phyloP scores from a whole-genome alignment of 2,113 vertebrate species.

The Leptobrachium leishanense region DNA sequence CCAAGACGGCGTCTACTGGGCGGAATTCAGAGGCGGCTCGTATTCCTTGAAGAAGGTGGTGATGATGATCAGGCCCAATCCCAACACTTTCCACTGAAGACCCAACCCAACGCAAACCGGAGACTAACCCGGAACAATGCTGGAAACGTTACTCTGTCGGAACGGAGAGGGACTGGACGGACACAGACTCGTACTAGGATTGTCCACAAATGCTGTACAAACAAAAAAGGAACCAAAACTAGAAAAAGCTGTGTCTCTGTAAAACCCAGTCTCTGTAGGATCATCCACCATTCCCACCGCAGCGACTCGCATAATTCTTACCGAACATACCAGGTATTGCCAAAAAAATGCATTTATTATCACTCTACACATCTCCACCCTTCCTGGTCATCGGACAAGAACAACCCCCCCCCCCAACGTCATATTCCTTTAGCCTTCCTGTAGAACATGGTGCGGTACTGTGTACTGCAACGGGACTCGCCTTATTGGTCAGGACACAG shows the following conservation, averaged over 20 bases:
- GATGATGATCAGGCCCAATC: constrained; percentile 98
- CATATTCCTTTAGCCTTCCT: neutral
- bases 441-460: constrained; percentile 7
- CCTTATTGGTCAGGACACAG: constrained; percentile 69
- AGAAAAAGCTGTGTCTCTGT: neutral
- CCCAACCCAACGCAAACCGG: constrained; percentile 8
- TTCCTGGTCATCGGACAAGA: no score
- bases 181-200: neutral
- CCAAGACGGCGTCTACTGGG: constrained; percentile 97
- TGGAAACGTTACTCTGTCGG: neutral
- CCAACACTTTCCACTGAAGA: constrained; percentile 91
- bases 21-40: constrained; percentile 94
- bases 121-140: constrained; percentile 1
- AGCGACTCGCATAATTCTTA: neutral
- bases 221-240: no score
- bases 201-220: constrained; percentile 19
- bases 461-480: constrained; percentile 17
- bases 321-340: neutral
- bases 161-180: neutral
- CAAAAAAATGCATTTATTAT: neutral
- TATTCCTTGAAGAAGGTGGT: constrained; percentile 95
- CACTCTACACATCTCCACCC: no score
- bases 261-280: neutral
- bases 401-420: no score
- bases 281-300: neutral